phyloP scores from a whole-genome alignment of 1,140 invertebrate genomes.

The Leucophenga varia region DNA sequence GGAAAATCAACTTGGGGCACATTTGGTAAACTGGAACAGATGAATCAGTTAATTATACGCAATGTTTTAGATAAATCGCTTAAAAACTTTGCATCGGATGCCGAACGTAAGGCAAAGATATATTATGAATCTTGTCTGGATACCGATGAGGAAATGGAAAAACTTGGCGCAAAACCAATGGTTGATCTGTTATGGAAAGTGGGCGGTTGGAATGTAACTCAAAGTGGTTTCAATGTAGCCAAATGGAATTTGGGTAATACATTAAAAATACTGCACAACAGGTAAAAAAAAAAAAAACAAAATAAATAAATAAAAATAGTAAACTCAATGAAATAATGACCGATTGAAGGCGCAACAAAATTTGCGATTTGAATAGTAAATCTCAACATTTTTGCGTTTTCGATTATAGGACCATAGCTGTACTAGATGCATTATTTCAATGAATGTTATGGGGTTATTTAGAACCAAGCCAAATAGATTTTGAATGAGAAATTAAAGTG shows the following conservation, averaged over 20 bases:
- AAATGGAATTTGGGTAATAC: slow-evolving; percentile 76
- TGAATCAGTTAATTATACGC: slow-evolving; percentile 91
- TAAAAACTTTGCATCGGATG: slow-evolving; percentile 68
- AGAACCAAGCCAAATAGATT: background rate
- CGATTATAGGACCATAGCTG: too few relatives aligned
- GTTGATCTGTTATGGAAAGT: slow-evolving; percentile 70
- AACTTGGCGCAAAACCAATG: slow-evolving; percentile 78
- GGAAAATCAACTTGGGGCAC: slow-evolving; percentile 93
- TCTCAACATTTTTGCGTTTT: too few relatives aligned
- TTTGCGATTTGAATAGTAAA: too few relatives aligned
- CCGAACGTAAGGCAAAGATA: slow-evolving; percentile 84
- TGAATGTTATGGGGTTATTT: too few relatives aligned
- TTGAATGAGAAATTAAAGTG: background rate
- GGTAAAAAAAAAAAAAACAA: slow-evolving; percentile 47
- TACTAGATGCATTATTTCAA: background rate
- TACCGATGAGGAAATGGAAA: slow-evolving; percentile 86
- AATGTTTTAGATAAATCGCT: slow-evolving; percentile 75
- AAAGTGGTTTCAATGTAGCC: slow-evolving; percentile 61
- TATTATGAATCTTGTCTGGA: slow-evolving; percentile 95
- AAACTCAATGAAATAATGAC: too few relatives aligned
- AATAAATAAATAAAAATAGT: background rate
- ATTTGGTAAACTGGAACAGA: slow-evolving; percentile 90
- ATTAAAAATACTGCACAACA: slow-evolving; percentile 79
- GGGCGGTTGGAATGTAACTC: slow-evolving; percentile 75
- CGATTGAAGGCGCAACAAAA: too few relatives aligned